Percentiles rank a stretch among this genome's conserved stretches.
These are phyloP conservation scores for Crenichthys baileyi DNA, from an alignment of 2,797 vertebrate species.

Conservation along the genomic window DNA sequence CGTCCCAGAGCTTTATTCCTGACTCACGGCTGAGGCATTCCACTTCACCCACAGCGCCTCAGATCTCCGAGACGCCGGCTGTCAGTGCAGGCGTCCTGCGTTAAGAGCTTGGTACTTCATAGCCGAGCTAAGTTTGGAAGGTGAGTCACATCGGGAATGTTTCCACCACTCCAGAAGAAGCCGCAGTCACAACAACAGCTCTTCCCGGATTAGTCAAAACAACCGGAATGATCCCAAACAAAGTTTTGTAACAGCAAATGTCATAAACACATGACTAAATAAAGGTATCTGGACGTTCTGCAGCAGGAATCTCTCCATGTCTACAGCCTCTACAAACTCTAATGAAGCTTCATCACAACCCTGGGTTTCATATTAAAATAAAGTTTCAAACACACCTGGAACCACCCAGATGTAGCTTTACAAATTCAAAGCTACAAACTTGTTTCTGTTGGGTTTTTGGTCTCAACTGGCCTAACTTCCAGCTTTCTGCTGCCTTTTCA, in stretches of 20 bases:
- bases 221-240: not conserved
- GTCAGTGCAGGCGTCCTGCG: not conserved
- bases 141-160: constrained; percentile 43
- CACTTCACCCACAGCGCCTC: too few relatives aligned
- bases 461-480: too few relatives aligned
- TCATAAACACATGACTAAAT: not conserved
- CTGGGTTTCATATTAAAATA: too few relatives aligned
- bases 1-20: not conserved
- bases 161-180: constrained; percentile 11
- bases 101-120: not conserved
- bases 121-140: constrained; percentile 1
- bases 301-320: not conserved
- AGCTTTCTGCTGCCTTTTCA: too few relatives aligned
- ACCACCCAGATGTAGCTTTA: too few relatives aligned
- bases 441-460: too few relatives aligned
- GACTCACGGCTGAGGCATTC: not conserved
- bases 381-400: too few relatives aligned
- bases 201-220: constrained; percentile 18
- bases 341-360: too few relatives aligned
- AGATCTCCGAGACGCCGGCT: not conserved
- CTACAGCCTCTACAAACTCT: too few relatives aligned
- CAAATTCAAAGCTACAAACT: too few relatives aligned
- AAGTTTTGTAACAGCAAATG: not conserved
- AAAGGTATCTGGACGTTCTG: not conserved
- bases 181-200: constrained; percentile 23